Evolutionary conservation across 2,888 invertebrate species (phyloP), one percentile per base, ranked within the genome.

Genomic region (Taenaris catops): DNA sequence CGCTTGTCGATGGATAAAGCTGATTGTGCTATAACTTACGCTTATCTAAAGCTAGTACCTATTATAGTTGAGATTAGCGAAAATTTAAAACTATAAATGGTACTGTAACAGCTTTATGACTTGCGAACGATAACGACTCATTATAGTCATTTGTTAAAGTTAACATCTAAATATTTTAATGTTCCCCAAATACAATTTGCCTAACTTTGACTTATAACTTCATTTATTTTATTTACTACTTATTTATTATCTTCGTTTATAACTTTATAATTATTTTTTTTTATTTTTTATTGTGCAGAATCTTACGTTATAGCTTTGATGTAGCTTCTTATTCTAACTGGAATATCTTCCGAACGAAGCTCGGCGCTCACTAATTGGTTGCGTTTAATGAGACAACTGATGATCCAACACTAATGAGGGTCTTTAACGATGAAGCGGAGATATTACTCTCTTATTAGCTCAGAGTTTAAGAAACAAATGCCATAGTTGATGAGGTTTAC

Each of bases 331-430:
- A 4, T 27, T 12, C 10, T 24, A 26, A 29, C 25, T 44, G 40
- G 25, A 14, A 10, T 34, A 31, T 21, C 11, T 8, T 19, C 25
- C 26, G 23, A 29, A 24, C 29, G 25, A 27, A 36, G 27, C 49
- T 51, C 44, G 49, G 54, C 51, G 59, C 55, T 51, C 61, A 54
- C 70, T 76, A 80, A 78, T 78, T 78, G 75, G 76, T 68, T 52
- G 50, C 55, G 41, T 64, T 66, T 78, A 78, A 79, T 72, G 76
- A 79, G 78, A 71, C 72, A 69, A 57, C 64, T 67, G 74, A 74
- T 78, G 73, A 73, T 72, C 71, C 64, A 51, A 48, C 61, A 47
- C 66, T 78, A 78, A 78, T 73, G 78, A 74, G 69, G 55, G 50
- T 47, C 43, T 44, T 63, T 56, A 60, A 55, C 55, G 56, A 46